Conservation (phyloP, 2,797 vertebrate species). For the Tympanoctomys barrerae region DNA sequence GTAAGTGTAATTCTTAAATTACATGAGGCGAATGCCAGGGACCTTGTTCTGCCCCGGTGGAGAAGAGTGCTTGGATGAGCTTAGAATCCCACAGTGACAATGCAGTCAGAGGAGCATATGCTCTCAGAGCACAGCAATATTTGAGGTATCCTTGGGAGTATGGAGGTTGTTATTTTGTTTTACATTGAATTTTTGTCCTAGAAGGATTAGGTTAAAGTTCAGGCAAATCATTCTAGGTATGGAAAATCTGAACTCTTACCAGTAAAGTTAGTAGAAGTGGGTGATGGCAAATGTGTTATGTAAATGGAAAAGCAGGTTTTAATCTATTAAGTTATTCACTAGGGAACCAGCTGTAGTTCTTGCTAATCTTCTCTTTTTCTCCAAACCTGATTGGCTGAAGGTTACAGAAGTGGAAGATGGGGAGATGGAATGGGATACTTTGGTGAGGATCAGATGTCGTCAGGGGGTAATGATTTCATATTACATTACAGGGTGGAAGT, state of each 20-base stretch:
- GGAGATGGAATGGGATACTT: neutral
- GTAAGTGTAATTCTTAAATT: conserved; percentile 36
- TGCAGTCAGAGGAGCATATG: fast-evolving
- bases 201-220: conserved; percentile 56
- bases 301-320: conserved; percentile 20
- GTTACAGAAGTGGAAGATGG: neutral
- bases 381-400: neutral
- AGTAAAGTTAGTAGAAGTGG: neutral
- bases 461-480: fast-evolving
- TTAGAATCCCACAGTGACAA: neutral
- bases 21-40: neutral
- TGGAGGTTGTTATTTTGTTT: neutral
- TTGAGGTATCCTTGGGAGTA: neutral
- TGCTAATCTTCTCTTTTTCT: conserved; percentile 36
- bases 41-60: neutral
- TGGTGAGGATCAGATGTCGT: fast-evolving
- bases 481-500: neutral
- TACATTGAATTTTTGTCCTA: neutral
- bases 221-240: conserved; percentile 60
- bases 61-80: neutral
- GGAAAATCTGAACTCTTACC: neutral
- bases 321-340: conserved; percentile 77
- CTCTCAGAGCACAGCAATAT: neutral
- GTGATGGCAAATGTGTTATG: conserved; percentile 25
- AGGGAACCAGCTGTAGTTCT: conserved; percentile 12